Conservation (phyloP, 2,888 invertebrate genomes). For the Gryllus longicercus region DNA sequence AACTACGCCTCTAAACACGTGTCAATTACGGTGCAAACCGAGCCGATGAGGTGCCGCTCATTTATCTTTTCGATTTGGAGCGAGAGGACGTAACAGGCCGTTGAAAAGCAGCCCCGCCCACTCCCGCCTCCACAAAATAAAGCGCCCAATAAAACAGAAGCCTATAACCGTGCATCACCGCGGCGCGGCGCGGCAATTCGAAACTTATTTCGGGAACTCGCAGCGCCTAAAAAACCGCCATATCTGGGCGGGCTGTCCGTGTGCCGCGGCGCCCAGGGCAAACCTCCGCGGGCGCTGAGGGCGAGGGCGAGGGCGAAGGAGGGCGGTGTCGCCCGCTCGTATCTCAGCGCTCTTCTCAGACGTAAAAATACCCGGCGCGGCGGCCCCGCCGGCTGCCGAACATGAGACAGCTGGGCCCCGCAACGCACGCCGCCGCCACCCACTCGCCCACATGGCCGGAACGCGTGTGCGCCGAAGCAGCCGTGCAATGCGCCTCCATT, state of each 20-base stretch:
- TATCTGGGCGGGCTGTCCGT: neutral
- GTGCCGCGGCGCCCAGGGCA: no score
- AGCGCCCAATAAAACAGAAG: neutral
- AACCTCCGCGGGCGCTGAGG: neutral
- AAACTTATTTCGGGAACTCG: slow-evolving; percentile 17
- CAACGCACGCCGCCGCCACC: no score
- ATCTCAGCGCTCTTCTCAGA: no score
- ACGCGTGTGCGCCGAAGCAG: no score
- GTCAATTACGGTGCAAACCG: neutral
- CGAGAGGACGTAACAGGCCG: neutral
- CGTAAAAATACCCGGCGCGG: no score
- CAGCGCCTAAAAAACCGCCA: neutral
- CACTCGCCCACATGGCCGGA: no score
- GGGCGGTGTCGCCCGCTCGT: no score
- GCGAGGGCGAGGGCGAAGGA: no score
- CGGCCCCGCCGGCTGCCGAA: no score
- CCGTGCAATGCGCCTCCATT: no score
- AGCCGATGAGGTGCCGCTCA: neutral
- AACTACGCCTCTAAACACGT: neutral
- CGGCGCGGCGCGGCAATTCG: neutral
- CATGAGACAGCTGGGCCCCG: no score
- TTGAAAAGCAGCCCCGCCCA: neutral
- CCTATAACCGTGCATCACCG: slow-evolving; percentile 1
- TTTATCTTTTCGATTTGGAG: neutral
- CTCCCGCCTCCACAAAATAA: neutral